Conservation (phyloP, 2,113 vertebrate species). For the Alethe castanea region DNA sequence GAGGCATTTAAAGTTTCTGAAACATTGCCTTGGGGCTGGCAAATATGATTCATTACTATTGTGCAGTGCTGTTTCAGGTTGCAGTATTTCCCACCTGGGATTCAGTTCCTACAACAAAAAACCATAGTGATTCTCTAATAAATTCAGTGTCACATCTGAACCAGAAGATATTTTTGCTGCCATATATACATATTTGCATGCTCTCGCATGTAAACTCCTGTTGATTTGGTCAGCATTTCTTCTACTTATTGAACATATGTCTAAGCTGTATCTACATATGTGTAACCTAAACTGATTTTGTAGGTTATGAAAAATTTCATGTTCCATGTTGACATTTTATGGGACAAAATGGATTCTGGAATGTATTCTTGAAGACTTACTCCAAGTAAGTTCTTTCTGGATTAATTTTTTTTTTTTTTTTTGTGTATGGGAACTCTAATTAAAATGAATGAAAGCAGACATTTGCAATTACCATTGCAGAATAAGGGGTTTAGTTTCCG, state of each 20-base stretch:
- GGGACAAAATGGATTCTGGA: background rate
- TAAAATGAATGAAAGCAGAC: conserved; percentile 24
- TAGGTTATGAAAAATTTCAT: background rate
- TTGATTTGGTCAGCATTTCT: background rate
- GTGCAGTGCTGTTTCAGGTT: background rate
- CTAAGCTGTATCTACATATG: rapidly evolving
- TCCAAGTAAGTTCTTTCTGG: background rate
- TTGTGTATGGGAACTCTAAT: background rate
- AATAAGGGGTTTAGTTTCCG: background rate
- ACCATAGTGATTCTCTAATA: background rate
- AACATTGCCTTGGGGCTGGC: background rate
- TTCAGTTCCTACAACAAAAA: background rate
- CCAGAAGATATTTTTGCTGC: background rate
- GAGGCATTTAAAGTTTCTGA: background rate
- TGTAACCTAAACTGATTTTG: background rate
- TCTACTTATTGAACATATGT: background rate
- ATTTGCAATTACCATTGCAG: background rate
- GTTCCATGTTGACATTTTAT: background rate
- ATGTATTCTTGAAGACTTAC: background rate
- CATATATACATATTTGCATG: background rate
- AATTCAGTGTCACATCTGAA: background rate
- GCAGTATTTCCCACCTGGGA: background rate
- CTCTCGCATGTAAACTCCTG: background rate
- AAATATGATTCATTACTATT: background rate
- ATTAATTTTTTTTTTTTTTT: background rate